phyloP scores from a whole-genome alignment of 2,797 vertebrate species.

The Microctenopoma lineatum region DNA sequence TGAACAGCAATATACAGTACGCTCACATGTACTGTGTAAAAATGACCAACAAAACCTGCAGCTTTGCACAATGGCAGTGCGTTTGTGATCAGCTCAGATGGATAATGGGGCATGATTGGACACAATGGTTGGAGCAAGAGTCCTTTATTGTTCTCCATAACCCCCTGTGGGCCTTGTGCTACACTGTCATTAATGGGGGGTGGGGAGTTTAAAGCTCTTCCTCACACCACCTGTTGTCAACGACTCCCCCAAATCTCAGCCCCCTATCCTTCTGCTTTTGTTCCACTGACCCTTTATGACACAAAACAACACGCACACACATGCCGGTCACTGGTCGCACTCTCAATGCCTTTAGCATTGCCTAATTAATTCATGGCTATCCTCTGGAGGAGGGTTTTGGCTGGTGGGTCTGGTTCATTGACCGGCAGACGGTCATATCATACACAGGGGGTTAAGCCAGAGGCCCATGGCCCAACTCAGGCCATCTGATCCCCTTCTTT shows the following conservation, averaged over 20 bases:
- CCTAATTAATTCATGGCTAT: constrained; percentile 79
- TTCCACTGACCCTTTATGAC: constrained; percentile 59
- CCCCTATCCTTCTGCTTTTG: constrained; percentile 59
- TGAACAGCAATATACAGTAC: too few species aligned
- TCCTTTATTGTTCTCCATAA: constrained; percentile 69
- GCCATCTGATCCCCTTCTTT: constrained; percentile 74
- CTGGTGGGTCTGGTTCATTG: constrained; percentile 65
- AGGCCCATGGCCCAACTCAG: constrained; percentile 65
- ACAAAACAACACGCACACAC: constrained; percentile 36
- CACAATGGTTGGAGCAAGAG: constrained; percentile 55
- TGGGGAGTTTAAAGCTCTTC: constrained; percentile 64
- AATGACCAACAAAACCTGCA: too few species aligned
- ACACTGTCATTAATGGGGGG: constrained; percentile 61
- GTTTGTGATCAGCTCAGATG: constrained; percentile 43
- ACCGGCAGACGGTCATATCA: constrained; percentile 66
- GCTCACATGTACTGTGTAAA: too few species aligned
- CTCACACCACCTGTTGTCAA: constrained; percentile 84
- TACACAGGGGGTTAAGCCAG: constrained; percentile 64
- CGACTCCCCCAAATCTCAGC: constrained; percentile 27
- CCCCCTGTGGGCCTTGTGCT: constrained; percentile 53
- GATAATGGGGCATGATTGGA: constrained; percentile 65
- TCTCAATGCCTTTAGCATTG: constrained; percentile 38
- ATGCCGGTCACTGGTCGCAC: constrained; percentile 31
- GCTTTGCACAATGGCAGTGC: constrained; percentile 16
- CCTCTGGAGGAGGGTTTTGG: constrained; percentile 69